phyloP scores from a whole-genome alignment of 2,113 vertebrate species.

The Cavia porcellus region DNA sequence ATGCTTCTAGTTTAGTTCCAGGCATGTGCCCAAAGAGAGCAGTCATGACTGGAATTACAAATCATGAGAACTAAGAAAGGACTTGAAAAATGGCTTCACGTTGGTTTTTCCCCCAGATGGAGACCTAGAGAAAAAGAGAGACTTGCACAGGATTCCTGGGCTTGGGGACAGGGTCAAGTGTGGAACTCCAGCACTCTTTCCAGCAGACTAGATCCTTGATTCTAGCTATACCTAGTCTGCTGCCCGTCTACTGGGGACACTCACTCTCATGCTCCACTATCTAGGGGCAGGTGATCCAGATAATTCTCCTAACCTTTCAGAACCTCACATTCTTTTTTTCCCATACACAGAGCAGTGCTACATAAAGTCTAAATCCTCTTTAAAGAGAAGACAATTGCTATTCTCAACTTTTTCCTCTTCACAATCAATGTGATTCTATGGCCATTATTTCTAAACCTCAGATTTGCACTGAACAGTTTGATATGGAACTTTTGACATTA shows the following conservation, averaged over 20 bases:
- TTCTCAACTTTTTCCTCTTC: background rate
- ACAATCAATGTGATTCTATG: background rate
- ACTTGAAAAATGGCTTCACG: background rate
- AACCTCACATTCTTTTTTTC: background rate
- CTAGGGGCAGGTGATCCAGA: background rate
- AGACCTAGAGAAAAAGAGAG: background rate
- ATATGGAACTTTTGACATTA: background rate
- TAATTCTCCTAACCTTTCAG: background rate
- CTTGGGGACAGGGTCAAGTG: background rate
- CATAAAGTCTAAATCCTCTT: background rate
- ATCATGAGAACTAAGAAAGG: background rate
- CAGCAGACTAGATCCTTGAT: background rate
- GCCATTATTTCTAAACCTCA: background rate
- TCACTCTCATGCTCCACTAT: background rate
- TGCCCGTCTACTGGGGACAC: background rate
- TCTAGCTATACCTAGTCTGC: background rate
- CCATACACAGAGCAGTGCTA: background rate
- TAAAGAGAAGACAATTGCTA: background rate
- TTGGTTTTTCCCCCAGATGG: background rate
- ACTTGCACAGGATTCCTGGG: background rate
- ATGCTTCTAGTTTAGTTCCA: conserved; percentile 68
- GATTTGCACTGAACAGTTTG: accelerated
- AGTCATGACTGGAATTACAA: conserved; percentile 39
- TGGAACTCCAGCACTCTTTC: background rate
- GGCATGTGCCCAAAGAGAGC: conserved; percentile 47